Conservation (phyloP, 2,797 vertebrate genomes). For the Limnodromus scolopaceus region DNA sequence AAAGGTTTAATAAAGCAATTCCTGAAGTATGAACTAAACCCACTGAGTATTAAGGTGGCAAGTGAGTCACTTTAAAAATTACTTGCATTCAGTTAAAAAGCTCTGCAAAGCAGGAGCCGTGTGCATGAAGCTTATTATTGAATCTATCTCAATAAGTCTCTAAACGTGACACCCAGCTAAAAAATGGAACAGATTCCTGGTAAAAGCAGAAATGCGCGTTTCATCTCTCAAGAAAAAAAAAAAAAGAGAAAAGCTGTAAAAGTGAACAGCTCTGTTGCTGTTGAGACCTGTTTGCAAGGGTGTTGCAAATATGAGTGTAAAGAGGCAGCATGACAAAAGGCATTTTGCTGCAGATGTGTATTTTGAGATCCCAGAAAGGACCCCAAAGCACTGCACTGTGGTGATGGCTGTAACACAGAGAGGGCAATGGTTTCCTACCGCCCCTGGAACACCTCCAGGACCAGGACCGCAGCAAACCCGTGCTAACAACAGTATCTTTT, state of each 20-base stretch:
- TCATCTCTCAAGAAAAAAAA: background rate
- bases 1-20: background rate
- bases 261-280: background rate
- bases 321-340: background rate
- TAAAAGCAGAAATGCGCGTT: background rate
- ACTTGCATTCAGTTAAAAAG: background rate
- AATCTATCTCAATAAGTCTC: background rate
- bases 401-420: too few species aligned
- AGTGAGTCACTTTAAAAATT: background rate
- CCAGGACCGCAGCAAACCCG: background rate
- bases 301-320: background rate
- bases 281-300: background rate
- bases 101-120: background rate
- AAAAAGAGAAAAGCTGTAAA: background rate
- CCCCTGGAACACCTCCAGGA: background rate
- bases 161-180: background rate
- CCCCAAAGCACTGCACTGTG: background rate
- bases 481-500: accelerated
- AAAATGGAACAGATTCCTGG: background rate
- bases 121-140: background rate
- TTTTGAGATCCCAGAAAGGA: background rate
- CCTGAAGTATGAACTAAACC: background rate
- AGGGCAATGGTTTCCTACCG: background rate
- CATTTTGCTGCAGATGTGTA: background rate
- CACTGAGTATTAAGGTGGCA: background rate